Evolutionary conservation across 2,888 invertebrate species (phyloP).

Genomic region (Teleiodes luculella): DNA sequence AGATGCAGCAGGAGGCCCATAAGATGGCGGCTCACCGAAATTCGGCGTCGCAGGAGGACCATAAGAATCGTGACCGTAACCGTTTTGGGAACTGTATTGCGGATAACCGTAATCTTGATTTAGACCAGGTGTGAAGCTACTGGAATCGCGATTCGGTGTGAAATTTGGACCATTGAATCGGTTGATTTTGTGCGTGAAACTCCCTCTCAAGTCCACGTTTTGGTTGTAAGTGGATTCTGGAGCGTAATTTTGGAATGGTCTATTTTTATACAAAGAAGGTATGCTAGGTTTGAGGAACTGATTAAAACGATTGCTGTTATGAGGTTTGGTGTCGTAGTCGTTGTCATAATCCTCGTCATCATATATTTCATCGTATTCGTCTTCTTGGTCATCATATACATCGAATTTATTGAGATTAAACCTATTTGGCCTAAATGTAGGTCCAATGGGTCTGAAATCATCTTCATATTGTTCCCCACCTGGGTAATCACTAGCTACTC

Average conservation of each 20-base stretch:
- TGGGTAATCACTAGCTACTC: conserved; percentile 38
- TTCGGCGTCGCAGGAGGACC: conserved; percentile 13
- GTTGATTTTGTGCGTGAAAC: conserved; percentile 33
- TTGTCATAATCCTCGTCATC: conserved; percentile 37
- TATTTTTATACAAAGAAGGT: conserved; percentile 20
- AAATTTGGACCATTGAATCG: conserved; percentile 28
- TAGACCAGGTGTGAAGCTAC: conserved; percentile 4
- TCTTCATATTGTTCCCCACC: conserved; percentile 34
- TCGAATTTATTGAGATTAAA: conserved; percentile 33
- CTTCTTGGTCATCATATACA: conserved; percentile 37
- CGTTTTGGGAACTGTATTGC: conserved; percentile 19
- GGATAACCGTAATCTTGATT: conserved; percentile 20
- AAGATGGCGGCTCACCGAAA: conserved; percentile 2
- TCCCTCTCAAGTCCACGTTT: conserved; percentile 31
- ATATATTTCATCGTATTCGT: conserved; percentile 40
- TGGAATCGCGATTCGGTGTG: background rate
- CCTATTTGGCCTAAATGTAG: conserved; percentile 17
- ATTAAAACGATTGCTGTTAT: conserved; percentile 21
- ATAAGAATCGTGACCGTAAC: conserved; percentile 19
- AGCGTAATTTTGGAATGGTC: conserved; percentile 30
- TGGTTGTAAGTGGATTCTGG: conserved; percentile 30
- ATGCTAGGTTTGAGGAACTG: background rate
- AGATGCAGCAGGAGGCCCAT: background rate
- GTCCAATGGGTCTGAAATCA: conserved; percentile 22
- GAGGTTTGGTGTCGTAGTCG: conserved; percentile 34